Evolutionary conservation across 53 echinoderm and acorn worm genomes (phyloP).

Genomic region (Echinometra lucunter): DNA sequence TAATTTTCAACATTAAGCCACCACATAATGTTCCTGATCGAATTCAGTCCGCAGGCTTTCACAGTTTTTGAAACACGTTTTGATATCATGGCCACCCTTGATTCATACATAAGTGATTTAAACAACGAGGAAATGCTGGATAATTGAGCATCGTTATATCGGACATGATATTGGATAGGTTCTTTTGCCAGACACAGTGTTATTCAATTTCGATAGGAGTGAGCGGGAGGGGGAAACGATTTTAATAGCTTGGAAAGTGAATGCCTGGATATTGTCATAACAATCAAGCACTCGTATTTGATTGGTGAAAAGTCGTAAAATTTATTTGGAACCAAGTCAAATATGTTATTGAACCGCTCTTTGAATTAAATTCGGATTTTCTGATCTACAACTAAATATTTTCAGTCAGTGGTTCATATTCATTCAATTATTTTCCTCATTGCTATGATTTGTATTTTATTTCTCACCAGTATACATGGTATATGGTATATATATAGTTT

Average conservation of each 20-base stretch:
- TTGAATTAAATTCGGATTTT: not conserved
- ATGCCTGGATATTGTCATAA: constrained; percentile 25
- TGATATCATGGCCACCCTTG: constrained; percentile 45
- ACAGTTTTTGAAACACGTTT: constrained; percentile 1
- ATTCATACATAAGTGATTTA: constrained; percentile 37
- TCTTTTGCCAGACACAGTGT: constrained; percentile 26
- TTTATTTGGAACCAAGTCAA: constrained; percentile 11
- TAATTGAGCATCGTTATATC: constrained; percentile 25
- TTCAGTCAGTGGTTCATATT: not conserved
- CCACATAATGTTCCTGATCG: constrained; percentile 17
- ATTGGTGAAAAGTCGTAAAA: constrained; percentile 34
- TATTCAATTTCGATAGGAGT: constrained; percentile 53
- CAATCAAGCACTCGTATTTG: constrained; percentile 24
- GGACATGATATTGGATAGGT: constrained; percentile 13
- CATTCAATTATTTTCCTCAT: not conserved
- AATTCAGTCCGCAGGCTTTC: not conserved
- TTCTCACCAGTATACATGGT: no score
- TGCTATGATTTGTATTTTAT: not conserved
- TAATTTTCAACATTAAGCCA: constrained; percentile 46
- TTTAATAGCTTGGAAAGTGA: constrained; percentile 38
- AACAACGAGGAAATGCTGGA: constrained; percentile 43
- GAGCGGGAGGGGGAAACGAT: constrained; percentile 27
- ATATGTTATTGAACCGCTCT: not conserved
- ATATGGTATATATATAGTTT: no score
- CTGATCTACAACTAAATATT: not conserved